Percentiles rank a stretch among this genome's conserved stretches.
Conservation (phyloP, 92 coral and sea anemone genomes). For the Umimayanthus kanabou region DNA sequence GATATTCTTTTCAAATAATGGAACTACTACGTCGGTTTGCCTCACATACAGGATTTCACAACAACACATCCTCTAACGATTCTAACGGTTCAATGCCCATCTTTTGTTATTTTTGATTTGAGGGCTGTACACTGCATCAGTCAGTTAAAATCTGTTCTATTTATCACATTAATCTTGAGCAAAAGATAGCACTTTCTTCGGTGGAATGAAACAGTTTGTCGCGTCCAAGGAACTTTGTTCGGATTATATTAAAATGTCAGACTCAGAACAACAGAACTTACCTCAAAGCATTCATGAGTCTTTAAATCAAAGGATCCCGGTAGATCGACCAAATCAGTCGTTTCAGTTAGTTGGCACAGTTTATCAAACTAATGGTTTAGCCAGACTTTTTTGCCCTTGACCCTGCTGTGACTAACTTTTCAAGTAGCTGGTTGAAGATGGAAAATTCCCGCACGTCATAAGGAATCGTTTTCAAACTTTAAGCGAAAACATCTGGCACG, state of each 20-base stretch:
- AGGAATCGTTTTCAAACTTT: background rate
- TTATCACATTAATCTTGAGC: background rate
- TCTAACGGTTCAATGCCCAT: background rate
- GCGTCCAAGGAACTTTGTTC: background rate
- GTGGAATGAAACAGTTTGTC: background rate
- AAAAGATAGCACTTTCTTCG: background rate
- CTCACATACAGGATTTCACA: background rate
- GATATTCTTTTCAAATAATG: no score
- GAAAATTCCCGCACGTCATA: background rate
- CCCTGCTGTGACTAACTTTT: background rate
- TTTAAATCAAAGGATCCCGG: background rate
- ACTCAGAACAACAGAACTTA: background rate
- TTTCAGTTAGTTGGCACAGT: background rate
- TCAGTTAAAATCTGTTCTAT: background rate
- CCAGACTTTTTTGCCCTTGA: background rate
- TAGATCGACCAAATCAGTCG: background rate
- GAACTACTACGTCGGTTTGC: no score
- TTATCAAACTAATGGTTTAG: background rate
- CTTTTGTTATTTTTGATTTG: background rate
- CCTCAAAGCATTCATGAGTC: background rate
- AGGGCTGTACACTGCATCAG: background rate
- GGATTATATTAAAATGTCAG: background rate
- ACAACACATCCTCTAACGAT: background rate
- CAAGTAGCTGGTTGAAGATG: background rate
- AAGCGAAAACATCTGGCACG: constrained; percentile 8